Base-by-base conservation (phyloP, 2,888 invertebrate species). In the Orgyia antiqua region DNA sequence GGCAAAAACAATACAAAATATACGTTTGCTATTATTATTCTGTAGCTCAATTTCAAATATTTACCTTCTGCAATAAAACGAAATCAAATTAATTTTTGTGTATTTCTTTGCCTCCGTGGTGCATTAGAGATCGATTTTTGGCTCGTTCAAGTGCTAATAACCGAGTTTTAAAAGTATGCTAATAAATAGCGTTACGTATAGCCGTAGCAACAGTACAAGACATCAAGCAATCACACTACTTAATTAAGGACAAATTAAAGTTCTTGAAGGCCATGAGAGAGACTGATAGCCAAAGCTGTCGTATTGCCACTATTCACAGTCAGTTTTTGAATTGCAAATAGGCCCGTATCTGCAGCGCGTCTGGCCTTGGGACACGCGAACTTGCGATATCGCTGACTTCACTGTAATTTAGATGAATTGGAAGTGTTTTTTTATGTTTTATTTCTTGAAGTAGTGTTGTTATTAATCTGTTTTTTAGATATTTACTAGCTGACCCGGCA, bases 291-390 rank as follows among this genome's bases (percentile, higher is more conserved):
- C 31, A 40, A 36, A 32, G 31, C 55, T 50, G 60, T 58, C 59
- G 58, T 61, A 53, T 45, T 39, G 53, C 50, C 50, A 45, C 50
- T 45, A 51, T 42, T 54, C 47, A 38, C 29, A 33, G 36, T 36
- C 40, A 26, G 26, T 38, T 42, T 54, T 63, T 64, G 63, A 65
- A 61, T 64, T 65, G 61, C 62, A 61, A 62, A 61, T 64, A 36
- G 40, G 36, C 4, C 40, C 20, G 46, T 63, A 61, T 58, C 62
- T 60, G 57, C 58, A 56, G 33, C 38, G 30, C 29, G 47, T 21
- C 15, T 38, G 58, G 51, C 67, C 64, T 65, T 64, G 50, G 45
- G 35, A 37, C 68, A 65, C 67, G 64, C 65, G 52, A 67, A 29
- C 43, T 42, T 36, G 61, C 53, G 67, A 67, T 63, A 67, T 66